A percentile compares a stretch with the other conserved stretches of the same genome.
Evolutionary conservation across 2,113 vertebrate genomes (phyloP).

Genomic region (Hydropotes inermis): DNA sequence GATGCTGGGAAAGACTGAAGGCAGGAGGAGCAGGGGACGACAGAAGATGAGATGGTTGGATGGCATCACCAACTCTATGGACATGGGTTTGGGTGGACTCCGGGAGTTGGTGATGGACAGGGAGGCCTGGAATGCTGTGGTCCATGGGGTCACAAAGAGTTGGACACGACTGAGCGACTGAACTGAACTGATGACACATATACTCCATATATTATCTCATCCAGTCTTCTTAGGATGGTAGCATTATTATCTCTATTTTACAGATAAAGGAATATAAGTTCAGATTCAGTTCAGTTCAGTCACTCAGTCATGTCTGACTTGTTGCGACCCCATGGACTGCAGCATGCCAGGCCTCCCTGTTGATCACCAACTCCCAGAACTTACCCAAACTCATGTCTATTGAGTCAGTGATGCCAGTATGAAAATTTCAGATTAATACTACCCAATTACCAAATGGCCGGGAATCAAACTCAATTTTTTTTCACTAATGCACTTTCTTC

Average conservation of each 20-base stretch:
- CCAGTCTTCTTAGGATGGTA: not conserved
- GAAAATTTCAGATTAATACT: not conserved
- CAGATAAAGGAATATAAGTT: not conserved
- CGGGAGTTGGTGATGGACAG: not conserved
- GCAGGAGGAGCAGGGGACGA: not conserved
- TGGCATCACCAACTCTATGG: not conserved
- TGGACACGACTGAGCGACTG: not conserved
- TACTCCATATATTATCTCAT: not conserved
- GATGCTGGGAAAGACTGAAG: not conserved
- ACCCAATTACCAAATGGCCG: not conserved
- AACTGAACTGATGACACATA: not conserved
- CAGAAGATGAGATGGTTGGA: not conserved
- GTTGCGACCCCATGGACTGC: not conserved
- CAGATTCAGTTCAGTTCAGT: not conserved
- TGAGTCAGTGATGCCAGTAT: not conserved
- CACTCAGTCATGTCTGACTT: rapidly evolving
- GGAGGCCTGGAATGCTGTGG: not conserved
- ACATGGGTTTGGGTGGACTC: not conserved
- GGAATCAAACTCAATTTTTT: not conserved
- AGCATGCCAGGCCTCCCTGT: not conserved
- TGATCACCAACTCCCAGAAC: not conserved
- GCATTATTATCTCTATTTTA: not conserved
- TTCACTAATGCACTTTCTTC: not conserved
- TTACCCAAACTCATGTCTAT: not conserved
- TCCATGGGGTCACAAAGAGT: not conserved